Base-by-base conservation (phyloP, 2,888 invertebrate species). In the Netelia melanura region DNA sequence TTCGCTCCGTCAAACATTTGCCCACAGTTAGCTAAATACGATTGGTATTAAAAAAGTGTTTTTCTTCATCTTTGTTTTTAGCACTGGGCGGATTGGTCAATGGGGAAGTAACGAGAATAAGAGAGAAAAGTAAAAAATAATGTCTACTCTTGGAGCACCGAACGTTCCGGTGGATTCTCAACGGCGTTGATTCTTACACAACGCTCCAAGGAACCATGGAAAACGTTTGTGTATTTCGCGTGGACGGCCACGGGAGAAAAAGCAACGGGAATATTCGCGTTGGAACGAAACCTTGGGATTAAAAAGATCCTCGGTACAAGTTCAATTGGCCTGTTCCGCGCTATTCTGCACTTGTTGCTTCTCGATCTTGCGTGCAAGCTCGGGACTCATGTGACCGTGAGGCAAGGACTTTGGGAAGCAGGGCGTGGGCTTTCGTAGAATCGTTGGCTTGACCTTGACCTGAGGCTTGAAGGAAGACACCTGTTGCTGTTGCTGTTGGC, bases 371-470 rank as follows among this genome's bases (percentile, higher is more conserved):
- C 93, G 91, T 52, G 93, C 91, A 10, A 93, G 86, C 82, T 93
- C 92, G 30, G 93, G 93, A 62, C 93, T 93, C 93, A 93, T 92
- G 88, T 93, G 94, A 3, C 94, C 94, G 85, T 94, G 92, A 14
- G 94, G 91, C 86, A 94, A 94, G 25, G 95, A 94, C 43, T 95
- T 94, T 86, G 95, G 93, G 52, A 94, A 94, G 67, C 80, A 80
- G 2, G 80, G 44, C 56, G 44, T 80, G 58, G 96, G 96, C 92
- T 96, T 97, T 89, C 96, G 96, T 94, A 97, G 95, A 89, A 98
- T 96, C 89, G 97, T 96, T 17, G 98, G 98, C 94, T 98, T 98
- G 74, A 96, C 96, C 92, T 97, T 97, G 83, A 97, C 95, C 91
- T 96, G 96, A 9, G 97, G 97, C 93, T 97, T 97, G 85, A 96